Conservation (phyloP, 2,113 vertebrate genomes). For the Mohoua ochrocephala region DNA sequence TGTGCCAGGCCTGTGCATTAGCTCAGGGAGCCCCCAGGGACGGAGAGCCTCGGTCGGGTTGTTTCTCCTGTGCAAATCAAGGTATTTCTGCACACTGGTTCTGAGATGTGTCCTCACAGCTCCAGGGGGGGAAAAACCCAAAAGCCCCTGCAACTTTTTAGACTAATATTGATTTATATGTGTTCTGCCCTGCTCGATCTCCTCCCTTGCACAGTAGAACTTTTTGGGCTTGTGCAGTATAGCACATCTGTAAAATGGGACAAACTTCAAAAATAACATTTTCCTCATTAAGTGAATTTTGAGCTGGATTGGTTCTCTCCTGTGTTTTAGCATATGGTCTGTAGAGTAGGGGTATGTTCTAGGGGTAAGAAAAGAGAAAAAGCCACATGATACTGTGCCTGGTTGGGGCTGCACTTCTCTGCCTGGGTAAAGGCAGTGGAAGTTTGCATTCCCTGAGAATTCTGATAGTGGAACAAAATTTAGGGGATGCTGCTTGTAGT, state of each 20-base stretch:
- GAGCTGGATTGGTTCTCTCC: neutral
- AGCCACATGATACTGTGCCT: neutral
- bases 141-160: neutral
- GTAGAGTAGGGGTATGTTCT: neutral
- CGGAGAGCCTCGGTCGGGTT: rapidly evolving
- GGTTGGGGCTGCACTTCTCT: neutral
- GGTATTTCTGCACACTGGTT: neutral
- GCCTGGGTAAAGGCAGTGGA: neutral
- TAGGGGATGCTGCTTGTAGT: neutral
- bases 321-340: neutral
- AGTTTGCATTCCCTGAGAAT: neutral
- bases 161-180: neutral
- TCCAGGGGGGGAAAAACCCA: rapidly evolving
- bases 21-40: neutral
- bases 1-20: neutral
- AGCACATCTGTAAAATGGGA: neutral
- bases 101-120: neutral
- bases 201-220: neutral
- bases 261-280: neutral
- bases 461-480: neutral
- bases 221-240: neutral
- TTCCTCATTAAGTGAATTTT: neutral
- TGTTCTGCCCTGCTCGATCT: neutral
- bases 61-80: neutral
- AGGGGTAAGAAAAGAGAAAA: neutral